A percentile compares a stretch with the other conserved stretches of the same genome.
phyloP scores from a whole-genome alignment of 2,113 vertebrate genomes.

The Aegotheles bennettii region DNA sequence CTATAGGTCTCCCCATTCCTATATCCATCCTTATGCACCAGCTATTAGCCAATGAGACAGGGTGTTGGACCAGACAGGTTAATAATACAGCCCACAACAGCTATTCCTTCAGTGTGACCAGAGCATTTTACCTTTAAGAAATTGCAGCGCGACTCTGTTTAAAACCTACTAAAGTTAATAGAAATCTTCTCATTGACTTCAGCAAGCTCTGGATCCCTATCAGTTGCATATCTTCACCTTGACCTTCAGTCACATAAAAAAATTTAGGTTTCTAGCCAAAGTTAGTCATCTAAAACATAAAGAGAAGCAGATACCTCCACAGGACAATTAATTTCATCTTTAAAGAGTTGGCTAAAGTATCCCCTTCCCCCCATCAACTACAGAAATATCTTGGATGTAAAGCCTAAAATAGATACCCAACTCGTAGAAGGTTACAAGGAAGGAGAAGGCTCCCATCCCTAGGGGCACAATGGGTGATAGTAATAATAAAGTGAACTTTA shows the following conservation, averaged over 20 bases:
- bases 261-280: background rate
- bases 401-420: background rate
- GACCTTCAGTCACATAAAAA: background rate
- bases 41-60: background rate
- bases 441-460: background rate
- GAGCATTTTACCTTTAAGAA: constrained; percentile 12
- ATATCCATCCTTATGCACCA: background rate
- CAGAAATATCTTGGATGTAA: background rate
- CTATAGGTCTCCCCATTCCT: rapidly evolving
- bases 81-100: background rate
- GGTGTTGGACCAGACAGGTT: background rate
- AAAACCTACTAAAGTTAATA: constrained; percentile 10
- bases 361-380: background rate
- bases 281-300: background rate
- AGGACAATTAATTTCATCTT: background rate
- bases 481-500: background rate
- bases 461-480: background rate
- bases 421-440: background rate
- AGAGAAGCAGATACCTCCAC: background rate
- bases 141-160: background rate
- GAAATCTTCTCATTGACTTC: background rate
- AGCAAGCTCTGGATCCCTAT: background rate
- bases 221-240: background rate
- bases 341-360: background rate
- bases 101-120: background rate